Percentiles rank a stretch among this genome's conserved stretches.
These are phyloP conservation scores for Lagorchestes hirsutus DNA, from an alignment of 2,797 vertebrate species.

Conservation along the genomic window DNA sequence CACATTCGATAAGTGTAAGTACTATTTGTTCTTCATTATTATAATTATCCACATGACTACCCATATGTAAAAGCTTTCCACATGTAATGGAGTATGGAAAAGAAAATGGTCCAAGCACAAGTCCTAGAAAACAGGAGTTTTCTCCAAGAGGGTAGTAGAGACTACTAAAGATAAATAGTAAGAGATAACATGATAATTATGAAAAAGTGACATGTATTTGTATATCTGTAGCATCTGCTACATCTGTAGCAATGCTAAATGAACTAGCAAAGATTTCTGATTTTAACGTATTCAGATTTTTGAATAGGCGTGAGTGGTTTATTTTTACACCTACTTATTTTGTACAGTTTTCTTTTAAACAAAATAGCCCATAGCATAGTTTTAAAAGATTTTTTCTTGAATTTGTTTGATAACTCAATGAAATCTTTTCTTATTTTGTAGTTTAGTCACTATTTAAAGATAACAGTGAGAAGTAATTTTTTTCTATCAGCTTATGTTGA, in stretches of 20 bases:
- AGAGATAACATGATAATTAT: background rate
- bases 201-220: background rate
- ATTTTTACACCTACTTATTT: no score
- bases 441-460: background rate
- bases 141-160: background rate
- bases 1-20: background rate
- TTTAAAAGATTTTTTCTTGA: background rate
- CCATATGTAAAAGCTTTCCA: background rate
- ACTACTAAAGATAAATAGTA: background rate
- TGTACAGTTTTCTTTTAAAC: background rate
- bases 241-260: background rate
- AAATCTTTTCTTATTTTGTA: background rate
- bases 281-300: background rate
- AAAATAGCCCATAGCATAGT: background rate
- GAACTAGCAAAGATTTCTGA: background rate
- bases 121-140: background rate
- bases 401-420: background rate
- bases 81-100: background rate
- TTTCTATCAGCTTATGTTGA: background rate
- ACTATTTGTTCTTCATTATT: background rate
- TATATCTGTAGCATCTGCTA: background rate
- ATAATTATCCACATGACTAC: background rate
- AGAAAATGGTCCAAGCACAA: background rate
- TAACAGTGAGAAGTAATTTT: background rate
- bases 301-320: background rate